These are phyloP conservation scores for Ceyx margarethae DNA, from an alignment of 2,113 vertebrate genomes.

Conservation along the genomic window DNA sequence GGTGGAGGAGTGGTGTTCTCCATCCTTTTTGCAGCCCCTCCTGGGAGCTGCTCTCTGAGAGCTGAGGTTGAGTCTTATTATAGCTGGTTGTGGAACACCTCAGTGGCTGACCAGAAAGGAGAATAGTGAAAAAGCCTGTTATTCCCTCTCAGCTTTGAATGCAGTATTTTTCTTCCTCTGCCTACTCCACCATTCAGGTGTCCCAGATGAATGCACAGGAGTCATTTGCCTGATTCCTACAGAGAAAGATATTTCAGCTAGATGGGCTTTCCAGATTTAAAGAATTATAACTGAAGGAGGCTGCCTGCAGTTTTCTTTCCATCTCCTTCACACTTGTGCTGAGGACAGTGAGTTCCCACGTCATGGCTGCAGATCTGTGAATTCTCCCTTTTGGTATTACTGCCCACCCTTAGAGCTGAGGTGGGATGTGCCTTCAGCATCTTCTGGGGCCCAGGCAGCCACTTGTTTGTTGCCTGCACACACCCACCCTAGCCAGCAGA, in stretches of 20 bases:
- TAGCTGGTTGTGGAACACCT: rapidly evolving
- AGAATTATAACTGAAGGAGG: slow-evolving; percentile 16
- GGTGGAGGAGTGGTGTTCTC: neutral
- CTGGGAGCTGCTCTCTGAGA: neutral
- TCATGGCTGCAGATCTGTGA: neutral
- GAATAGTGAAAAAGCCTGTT: neutral
- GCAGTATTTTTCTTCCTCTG: neutral
- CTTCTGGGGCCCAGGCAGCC: neutral
- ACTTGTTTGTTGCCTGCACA: rapidly evolving
- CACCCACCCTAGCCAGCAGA: neutral
- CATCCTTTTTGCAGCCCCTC: neutral
- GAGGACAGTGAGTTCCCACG: neutral
- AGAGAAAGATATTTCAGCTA: slow-evolving; percentile 39
- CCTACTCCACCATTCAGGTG: neutral
- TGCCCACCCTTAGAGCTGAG: neutral
- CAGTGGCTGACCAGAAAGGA: neutral
- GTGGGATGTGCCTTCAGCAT: neutral
- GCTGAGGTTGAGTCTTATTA: neutral
- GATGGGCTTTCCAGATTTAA: slow-evolving; percentile 16
- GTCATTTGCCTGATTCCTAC: neutral
- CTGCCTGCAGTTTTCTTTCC: slow-evolving; percentile 9
- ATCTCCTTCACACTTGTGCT: neutral
- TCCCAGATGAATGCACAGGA: neutral
- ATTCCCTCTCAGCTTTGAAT: neutral
- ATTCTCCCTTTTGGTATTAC: neutral